Conservation (phyloP, 2,797 vertebrate genomes). For the Urophycis tenuis region DNA sequence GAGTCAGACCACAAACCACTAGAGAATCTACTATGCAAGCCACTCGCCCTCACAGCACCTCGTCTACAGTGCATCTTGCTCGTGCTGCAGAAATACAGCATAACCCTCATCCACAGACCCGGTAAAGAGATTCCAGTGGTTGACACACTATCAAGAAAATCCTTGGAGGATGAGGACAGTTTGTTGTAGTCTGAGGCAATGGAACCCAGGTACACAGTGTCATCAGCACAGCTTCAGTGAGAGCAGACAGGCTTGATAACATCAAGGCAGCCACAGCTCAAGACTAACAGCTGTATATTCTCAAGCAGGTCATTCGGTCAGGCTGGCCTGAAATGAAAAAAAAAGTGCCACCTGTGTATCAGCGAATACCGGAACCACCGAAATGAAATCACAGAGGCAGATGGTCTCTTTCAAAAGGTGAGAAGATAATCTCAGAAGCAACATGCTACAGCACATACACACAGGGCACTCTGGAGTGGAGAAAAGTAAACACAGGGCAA, state of each 20-base stretch:
- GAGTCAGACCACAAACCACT: too few relatives aligned
- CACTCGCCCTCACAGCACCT: too few relatives aligned
- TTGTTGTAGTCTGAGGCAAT: neutral
- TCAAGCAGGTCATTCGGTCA: neutral
- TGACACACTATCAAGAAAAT: neutral
- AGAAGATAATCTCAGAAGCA: conserved; percentile 25
- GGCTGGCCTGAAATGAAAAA: conserved; percentile 15
- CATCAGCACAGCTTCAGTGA: conserved; percentile 14
- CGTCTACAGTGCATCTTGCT: too few relatives aligned
- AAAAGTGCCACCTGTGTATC: neutral
- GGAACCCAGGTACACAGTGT: neutral
- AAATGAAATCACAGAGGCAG: conserved; percentile 15
- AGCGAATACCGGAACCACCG: conserved; percentile 21
- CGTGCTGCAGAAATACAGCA: too few relatives aligned
- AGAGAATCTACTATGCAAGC: too few relatives aligned
- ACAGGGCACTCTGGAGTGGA: conserved; percentile 19
- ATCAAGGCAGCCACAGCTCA: conserved; percentile 9
- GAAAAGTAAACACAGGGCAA: conserved; percentile 14
- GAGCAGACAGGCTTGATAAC: neutral
- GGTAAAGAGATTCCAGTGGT: neutral
- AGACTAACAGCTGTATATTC: conserved; percentile 2
- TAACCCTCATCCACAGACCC: too few relatives aligned
- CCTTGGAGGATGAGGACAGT: neutral
- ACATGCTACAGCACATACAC: conserved; percentile 14
- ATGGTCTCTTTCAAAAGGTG: conserved; percentile 17